Conservation (phyloP, 2,888 invertebrate genomes). For the Aricia artaxerxes region DNA sequence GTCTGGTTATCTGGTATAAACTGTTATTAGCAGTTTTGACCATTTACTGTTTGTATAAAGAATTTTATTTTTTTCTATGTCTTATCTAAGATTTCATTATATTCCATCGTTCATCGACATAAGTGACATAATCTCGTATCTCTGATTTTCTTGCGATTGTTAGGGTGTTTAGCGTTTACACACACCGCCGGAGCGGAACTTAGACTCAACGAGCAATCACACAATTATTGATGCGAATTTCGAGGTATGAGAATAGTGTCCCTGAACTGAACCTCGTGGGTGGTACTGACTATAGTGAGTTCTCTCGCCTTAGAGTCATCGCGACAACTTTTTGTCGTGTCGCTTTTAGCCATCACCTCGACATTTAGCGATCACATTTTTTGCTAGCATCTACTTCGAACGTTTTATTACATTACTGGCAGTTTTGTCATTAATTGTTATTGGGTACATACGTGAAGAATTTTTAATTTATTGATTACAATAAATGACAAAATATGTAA, state of each 20-base stretch:
- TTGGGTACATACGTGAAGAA: not conserved
- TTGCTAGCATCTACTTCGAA: not conserved
- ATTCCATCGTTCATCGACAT: too few species aligned
- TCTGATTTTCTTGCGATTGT: too few species aligned
- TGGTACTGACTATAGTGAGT: not conserved
- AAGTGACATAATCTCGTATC: too few species aligned
- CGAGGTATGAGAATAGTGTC: not conserved
- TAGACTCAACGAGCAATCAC: not conserved
- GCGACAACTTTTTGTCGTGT: not conserved
- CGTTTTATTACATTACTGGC: not conserved
- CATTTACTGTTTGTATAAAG: too few species aligned
- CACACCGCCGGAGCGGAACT: too few species aligned
- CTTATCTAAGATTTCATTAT: too few species aligned
- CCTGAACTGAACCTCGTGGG: not conserved
- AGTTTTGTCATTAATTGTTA: not conserved
- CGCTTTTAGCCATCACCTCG: not conserved
- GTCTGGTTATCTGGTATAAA: too few species aligned
- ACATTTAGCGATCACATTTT: not conserved
- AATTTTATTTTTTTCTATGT: too few species aligned
- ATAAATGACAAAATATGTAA: too few species aligned
- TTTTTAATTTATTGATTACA: not conserved
- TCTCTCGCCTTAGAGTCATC: not conserved
- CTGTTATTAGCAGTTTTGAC: too few species aligned
- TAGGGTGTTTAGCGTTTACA: too few species aligned
- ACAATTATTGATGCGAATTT: not conserved